Conservation (phyloP, 2,888 invertebrate species). For the Ornithoptera priamus region DNA sequence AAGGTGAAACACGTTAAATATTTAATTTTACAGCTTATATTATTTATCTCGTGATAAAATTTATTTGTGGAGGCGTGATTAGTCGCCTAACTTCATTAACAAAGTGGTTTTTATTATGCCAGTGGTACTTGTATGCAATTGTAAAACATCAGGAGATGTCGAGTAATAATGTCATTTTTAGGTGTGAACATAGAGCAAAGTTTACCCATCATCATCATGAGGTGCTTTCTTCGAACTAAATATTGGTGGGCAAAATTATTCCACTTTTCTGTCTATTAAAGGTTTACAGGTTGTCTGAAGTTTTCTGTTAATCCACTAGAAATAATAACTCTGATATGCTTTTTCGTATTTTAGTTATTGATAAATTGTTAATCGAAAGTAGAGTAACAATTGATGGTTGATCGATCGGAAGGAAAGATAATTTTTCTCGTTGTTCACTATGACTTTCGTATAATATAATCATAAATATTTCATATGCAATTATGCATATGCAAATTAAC, state of each 20-base stretch:
- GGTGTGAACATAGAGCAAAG: no score
- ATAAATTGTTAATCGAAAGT: background rate
- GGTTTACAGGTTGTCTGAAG: background rate
- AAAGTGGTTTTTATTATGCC: no score
- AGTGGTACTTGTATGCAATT: no score
- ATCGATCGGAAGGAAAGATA: background rate
- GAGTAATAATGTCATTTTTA: no score
- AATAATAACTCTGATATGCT: background rate
- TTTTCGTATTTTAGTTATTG: background rate
- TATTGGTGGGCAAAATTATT: no score
- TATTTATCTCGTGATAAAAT: conserved; percentile 12
- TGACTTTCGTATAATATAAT: no score
- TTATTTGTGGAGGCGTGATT: conserved; percentile 13
- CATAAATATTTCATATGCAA: no score
- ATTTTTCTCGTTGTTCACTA: no score
- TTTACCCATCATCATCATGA: no score
- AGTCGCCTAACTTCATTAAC: background rate
- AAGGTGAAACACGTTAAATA: conserved; percentile 14
- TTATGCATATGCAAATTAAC: no score
- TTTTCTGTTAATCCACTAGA: background rate
- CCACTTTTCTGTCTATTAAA: background rate
- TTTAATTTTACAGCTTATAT: conserved; percentile 7
- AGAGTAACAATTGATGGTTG: background rate
- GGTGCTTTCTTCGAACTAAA: background rate
- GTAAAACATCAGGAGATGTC: no score